These are phyloP conservation scores for Seira ritae DNA, from an alignment of 2,888 invertebrate genomes.

Conservation along the genomic window DNA sequence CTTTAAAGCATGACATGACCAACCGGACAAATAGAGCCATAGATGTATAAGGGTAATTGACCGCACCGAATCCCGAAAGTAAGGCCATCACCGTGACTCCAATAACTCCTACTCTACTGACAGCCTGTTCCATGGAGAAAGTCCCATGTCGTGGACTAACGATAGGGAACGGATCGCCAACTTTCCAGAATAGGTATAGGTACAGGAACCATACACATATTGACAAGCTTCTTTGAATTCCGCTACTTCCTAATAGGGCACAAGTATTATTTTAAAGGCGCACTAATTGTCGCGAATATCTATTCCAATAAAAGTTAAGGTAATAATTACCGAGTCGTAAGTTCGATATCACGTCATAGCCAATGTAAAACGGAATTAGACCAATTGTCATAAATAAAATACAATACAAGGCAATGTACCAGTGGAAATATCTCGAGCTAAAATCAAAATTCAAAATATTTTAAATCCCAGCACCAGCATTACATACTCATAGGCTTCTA, in stretches of 20 bases:
- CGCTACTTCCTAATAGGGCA: conserved; percentile 12
- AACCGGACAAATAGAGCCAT: conserved; percentile 98
- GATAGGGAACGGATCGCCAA: conserved; percentile 99
- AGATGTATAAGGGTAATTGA: conserved; percentile 98
- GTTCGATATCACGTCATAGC: conserved; percentile 94
- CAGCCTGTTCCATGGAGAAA: conserved; percentile 92
- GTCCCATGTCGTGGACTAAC: conserved; percentile 96
- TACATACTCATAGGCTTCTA: too few relatives aligned
- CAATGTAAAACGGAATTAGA: conserved; percentile 97
- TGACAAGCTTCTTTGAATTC: conserved; percentile 79
- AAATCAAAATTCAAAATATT: conserved; percentile 46
- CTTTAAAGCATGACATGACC: conserved; percentile 9
- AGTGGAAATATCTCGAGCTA: conserved; percentile 94
- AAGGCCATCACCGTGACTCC: conserved; percentile 99
- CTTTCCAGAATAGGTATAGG: conserved; percentile 98
- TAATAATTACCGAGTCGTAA: conserved; percentile 83
- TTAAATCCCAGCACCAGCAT: neutral
- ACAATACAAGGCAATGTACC: conserved; percentile 94
- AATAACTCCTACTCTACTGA: conserved; percentile 98
- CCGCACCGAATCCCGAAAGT: conserved; percentile 99
- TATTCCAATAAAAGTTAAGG: neutral
- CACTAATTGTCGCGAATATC: neutral
- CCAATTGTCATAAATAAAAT: conserved; percentile 96
- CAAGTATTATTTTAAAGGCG: neutral
- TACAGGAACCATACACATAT: conserved; percentile 92